Evolutionary conservation across 2,797 vertebrate species (phyloP), one percentile per base, ranked within the genome.

Genomic region (Chrysocyon brachyurus): DNA sequence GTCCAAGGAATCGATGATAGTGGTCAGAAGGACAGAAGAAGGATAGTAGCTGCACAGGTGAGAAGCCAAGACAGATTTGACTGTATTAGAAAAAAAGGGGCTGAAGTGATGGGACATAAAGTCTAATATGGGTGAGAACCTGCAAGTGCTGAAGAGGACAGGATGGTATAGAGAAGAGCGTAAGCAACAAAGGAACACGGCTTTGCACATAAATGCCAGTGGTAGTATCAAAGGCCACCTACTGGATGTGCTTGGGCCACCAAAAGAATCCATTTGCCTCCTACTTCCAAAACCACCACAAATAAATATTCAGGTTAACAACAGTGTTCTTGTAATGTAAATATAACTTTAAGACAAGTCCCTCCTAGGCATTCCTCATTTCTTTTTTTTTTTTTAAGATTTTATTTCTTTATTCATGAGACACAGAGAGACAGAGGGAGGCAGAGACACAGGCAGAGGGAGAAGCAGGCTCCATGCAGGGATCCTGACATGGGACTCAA

Each of bases 51-150:
- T 68, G 21, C 52, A 46, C 61, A 49, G 8, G 73, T 70, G 17
- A 68, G 61, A 59, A 81, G 84, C 61, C 22, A 61, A 68, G 70
- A 63, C 24, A 54, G n/a, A 77, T 77, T 78, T 87, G 54, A 90
- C 85, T 90, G 84, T 75, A 68, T 79, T 87, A 59, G 57, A 68
- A 91, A 78, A 85, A 84, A 90, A 10, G 4, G 64, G 40, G 75
- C 21, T 79, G 28, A 88, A 66, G 33, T 49, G 52, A 33, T 19
- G 11, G 24, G 8, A 14, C 2, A 10, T 66, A 21, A 28, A 19
- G 40, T 82, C 64, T 73, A 86, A 68, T 59, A 46, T 40, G 24
- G 36, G 15, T 28, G 52, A 56, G 36, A 90, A 79, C 15, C 12
- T 89, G 33, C 64, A 77, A 36, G 63, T 40, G 19, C 66, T 21